Conservation (phyloP, 2,888 invertebrate genomes). For the Diachrysia chrysitis region DNA sequence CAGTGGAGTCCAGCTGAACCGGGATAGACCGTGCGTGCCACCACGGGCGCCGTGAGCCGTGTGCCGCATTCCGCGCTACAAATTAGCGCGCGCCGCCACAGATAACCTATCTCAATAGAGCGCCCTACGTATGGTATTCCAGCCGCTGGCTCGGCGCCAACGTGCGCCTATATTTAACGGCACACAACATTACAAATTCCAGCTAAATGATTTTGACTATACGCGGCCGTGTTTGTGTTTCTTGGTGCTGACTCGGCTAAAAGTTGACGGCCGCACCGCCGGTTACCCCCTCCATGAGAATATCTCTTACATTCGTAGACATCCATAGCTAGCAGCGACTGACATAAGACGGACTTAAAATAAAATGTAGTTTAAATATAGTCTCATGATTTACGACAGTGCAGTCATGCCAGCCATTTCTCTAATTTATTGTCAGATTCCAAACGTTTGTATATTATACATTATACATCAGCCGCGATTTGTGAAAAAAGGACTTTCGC, state of each 20-base stretch:
- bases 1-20: too few relatives aligned
- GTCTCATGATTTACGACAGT: slow-evolving; percentile 16
- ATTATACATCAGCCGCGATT: not conserved
- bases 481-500: not conserved
- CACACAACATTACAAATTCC: slow-evolving; percentile 41
- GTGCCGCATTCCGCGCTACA: slow-evolving; percentile 35
- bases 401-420: not conserved
- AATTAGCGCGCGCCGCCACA: slow-evolving; percentile 34
- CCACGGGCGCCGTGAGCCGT: not conserved
- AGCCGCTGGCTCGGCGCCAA: slow-evolving; percentile 57
- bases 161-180: slow-evolving; percentile 54
- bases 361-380: not conserved
- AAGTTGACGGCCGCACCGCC: slow-evolving; percentile 11
- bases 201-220: slow-evolving; percentile 48
- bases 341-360: slow-evolving; percentile 9
- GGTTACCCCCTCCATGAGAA: slow-evolving; percentile 17
- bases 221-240: slow-evolving; percentile 26
- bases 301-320: slow-evolving; percentile 3
- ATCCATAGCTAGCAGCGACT: slow-evolving; percentile 14
- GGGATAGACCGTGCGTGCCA: too few relatives aligned
- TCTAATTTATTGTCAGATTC: slow-evolving; percentile 1
- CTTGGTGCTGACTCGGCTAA: slow-evolving; percentile 21
- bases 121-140: slow-evolving; percentile 59
- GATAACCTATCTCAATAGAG: slow-evolving; percentile 61
- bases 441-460: not conserved